phyloP scores from a whole-genome alignment of 2,888 invertebrate genomes.

The Drosophila nigritarsus region DNA sequence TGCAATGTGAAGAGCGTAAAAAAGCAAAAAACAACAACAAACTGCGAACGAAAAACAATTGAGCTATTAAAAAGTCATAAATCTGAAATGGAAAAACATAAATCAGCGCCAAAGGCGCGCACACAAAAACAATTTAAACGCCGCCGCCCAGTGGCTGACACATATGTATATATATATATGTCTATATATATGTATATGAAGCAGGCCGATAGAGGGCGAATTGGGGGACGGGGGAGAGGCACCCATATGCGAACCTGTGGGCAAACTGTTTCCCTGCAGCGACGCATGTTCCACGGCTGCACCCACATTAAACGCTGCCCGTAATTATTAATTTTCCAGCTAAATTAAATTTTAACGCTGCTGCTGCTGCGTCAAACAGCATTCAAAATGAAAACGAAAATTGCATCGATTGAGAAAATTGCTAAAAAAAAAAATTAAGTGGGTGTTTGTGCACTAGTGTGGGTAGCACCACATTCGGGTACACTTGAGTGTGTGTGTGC shows the following conservation, averaged over 20 bases:
- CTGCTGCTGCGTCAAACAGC: constrained; percentile 30
- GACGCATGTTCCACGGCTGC: constrained; percentile 63
- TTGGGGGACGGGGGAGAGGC: background rate
- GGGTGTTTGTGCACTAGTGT: constrained; percentile 17
- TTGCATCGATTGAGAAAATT: constrained; percentile 73
- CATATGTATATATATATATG: constrained; percentile 16
- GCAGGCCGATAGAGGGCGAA: background rate
- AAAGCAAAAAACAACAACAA: constrained; percentile 42
- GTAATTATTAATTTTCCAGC: constrained; percentile 80
- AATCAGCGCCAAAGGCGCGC: constrained; percentile 72
- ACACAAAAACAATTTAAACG: constrained; percentile 66
- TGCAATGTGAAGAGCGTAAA: constrained; percentile 62
- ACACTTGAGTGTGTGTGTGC: constrained; percentile 9
- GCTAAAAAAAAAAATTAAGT: constrained; percentile 34
- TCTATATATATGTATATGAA: background rate
- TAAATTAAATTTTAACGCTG: constrained; percentile 76
- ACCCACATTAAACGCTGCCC: constrained; percentile 71
- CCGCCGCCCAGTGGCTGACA: constrained; percentile 59
- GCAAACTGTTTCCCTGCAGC: constrained; percentile 37
- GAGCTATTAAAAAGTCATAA: constrained; percentile 79
- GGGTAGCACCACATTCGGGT: constrained; percentile 5
- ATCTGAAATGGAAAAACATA: constrained; percentile 78
- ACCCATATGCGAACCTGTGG: constrained; percentile 13
- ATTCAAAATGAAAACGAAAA: constrained; percentile 73
- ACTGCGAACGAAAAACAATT: constrained; percentile 66